These are phyloP conservation scores for Chaenocephalus aceratus DNA, from an alignment of 2,113 vertebrate genomes.

Conservation along the genomic window DNA sequence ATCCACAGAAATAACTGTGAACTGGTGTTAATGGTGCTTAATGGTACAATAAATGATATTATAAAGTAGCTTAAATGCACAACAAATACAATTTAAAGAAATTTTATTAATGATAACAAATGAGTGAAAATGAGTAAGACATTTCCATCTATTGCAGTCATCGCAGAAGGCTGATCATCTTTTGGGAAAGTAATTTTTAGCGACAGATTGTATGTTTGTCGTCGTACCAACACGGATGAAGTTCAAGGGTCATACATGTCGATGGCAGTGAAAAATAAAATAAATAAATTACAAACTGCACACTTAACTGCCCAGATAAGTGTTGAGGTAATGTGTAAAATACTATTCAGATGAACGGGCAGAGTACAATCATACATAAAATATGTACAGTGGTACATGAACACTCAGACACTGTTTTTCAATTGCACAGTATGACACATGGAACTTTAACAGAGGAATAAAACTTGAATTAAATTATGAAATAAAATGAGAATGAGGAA, in stretches of 20 bases:
- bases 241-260: conserved; percentile 47
- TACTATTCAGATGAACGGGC: conserved; percentile 77
- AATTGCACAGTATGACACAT: conserved; percentile 44
- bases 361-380: conserved; percentile 81
- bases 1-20: background rate
- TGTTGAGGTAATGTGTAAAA: conserved; percentile 84
- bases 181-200: conserved; percentile 52
- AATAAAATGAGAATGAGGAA: conserved; percentile 35
- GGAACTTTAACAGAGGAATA: conserved; percentile 37
- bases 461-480: conserved; percentile 8
- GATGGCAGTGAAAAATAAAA: conserved; percentile 47
- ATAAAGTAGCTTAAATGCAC: background rate
- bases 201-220: conserved; percentile 45
- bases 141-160: conserved; percentile 74
- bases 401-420: conserved; percentile 50
- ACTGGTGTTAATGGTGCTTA: too few relatives aligned
- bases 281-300: conserved; percentile 62
- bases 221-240: conserved; percentile 40
- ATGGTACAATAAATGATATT: too few relatives aligned
- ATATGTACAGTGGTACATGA: conserved; percentile 64
- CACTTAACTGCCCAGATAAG: conserved; percentile 79
- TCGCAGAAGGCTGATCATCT: conserved; percentile 58
- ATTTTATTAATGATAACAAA: conserved; percentile 80
- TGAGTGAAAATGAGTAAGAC: conserved; percentile 73
- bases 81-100: conserved; percentile 68